Evolutionary conservation across 1,140 invertebrate genomes (phyloP).

Genomic region (Atopsyche davidsoni): DNA sequence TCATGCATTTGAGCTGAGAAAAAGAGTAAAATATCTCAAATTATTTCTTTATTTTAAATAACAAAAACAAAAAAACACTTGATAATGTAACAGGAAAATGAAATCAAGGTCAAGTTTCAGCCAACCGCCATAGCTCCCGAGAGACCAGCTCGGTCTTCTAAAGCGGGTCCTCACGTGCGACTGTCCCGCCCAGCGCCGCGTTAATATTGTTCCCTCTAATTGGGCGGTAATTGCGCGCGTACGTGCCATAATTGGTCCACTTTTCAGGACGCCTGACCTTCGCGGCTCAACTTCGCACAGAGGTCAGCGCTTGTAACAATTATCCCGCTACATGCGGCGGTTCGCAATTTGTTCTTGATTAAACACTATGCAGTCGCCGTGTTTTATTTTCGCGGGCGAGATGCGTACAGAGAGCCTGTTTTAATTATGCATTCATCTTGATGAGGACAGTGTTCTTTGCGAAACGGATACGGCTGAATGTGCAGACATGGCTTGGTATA

Average conservation of each 20-base stretch:
- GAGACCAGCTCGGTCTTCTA: not conserved
- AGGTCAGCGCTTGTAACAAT: conserved; percentile 10
- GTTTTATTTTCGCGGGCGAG: too few species aligned
- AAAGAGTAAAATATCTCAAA: not conserved
- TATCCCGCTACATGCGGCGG: too few species aligned
- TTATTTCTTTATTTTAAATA: not conserved
- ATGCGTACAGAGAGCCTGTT: too few species aligned
- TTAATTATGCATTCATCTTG: too few species aligned
- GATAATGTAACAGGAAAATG: not conserved
- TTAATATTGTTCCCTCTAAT: conserved; percentile 16
- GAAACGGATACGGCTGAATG: too few species aligned
- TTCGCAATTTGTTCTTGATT: too few species aligned
- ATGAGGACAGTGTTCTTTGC: too few species aligned
- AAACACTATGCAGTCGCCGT: too few species aligned
- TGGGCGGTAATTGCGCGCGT: conserved; percentile 22
- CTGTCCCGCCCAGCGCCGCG: not conserved
- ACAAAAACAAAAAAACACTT: not conserved
- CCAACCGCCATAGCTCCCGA: not conserved
- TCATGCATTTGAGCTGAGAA: not conserved
- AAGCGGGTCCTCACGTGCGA: not conserved
- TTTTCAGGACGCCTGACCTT: conserved; percentile 22
- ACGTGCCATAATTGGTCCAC: conserved; percentile 25
- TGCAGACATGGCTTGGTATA: too few species aligned
- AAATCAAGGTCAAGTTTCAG: not conserved
- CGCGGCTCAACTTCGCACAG: conserved; percentile 1